Conservation (phyloP, 2,888 invertebrate genomes). For the Tyria jacobaeae region DNA sequence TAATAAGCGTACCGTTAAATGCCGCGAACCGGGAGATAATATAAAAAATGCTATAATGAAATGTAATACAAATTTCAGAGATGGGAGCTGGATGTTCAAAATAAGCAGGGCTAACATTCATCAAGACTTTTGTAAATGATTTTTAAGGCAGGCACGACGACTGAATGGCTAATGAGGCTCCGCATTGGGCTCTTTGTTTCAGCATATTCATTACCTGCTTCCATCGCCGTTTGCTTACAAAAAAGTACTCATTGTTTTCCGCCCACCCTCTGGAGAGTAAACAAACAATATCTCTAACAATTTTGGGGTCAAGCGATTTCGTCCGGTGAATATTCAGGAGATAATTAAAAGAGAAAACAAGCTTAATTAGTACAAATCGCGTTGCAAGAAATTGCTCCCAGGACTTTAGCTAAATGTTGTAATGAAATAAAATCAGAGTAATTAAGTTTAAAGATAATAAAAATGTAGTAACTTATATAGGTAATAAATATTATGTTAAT, state of each 20-base stretch:
- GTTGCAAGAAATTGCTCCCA: slow-evolving; percentile 44
- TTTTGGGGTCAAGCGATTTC: slow-evolving; percentile 77
- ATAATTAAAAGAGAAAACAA: slow-evolving; percentile 70
- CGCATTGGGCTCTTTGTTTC: slow-evolving; percentile 77
- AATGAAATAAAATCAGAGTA: slow-evolving; percentile 26
- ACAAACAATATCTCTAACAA: slow-evolving; percentile 78
- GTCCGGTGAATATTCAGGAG: slow-evolving; percentile 64
- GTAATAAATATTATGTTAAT: neutral
- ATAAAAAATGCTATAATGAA: slow-evolving; percentile 36
- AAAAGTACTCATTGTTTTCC: slow-evolving; percentile 73
- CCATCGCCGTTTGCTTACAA: slow-evolving; percentile 72
- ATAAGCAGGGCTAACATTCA: slow-evolving; percentile 68
- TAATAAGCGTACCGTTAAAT: slow-evolving; percentile 27
- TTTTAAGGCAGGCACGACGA: slow-evolving; percentile 75
- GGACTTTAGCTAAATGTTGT: slow-evolving; percentile 39
- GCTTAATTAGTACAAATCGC: slow-evolving; percentile 64
- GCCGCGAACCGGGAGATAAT: slow-evolving; percentile 10
- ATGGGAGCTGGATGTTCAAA: slow-evolving; percentile 50
- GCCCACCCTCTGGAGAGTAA: slow-evolving; percentile 65
- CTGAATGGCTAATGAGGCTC: slow-evolving; percentile 80
- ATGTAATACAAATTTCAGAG: slow-evolving; percentile 51
- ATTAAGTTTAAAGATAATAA: no score
- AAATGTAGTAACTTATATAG: slow-evolving; percentile 2
- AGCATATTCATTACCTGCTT: slow-evolving; percentile 82
- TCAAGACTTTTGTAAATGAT: slow-evolving; percentile 80